Evolutionary conservation across 2,888 invertebrate species (phyloP).

Genomic region (Mechanitis mazaeus): DNA sequence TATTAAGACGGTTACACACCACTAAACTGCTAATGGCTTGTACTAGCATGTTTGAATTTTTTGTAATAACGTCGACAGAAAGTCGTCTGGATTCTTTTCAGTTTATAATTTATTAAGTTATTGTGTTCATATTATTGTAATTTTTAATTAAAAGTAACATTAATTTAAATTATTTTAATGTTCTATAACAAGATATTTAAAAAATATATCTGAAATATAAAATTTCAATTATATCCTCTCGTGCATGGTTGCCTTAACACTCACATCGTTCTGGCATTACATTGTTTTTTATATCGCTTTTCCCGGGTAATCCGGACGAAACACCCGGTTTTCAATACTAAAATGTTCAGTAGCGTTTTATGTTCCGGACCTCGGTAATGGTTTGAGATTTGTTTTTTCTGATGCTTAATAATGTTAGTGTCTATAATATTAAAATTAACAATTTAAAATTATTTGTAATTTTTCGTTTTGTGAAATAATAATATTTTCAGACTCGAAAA

Average conservation of each 20-base stretch:
- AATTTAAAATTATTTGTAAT: not conserved
- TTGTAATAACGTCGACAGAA: too few relatives aligned
- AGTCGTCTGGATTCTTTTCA: too few relatives aligned
- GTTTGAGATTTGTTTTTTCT: constrained; percentile 2
- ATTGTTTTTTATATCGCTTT: constrained; percentile 7
- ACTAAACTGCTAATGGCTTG: too few relatives aligned
- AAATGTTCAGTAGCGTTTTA: constrained; percentile 5
- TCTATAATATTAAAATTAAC: not conserved
- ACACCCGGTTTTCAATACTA: constrained; percentile 13
- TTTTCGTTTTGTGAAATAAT: not conserved
- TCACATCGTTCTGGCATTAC: constrained; percentile 5
- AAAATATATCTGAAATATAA: too few relatives aligned
- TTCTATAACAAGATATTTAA: too few relatives aligned
- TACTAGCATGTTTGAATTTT: too few relatives aligned
- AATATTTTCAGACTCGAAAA: too few relatives aligned
- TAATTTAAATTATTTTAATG: too few relatives aligned
- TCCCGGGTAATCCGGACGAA: constrained; percentile 23
- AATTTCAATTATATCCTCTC: not conserved
- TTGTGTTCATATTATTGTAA: too few relatives aligned
- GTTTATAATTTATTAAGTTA: too few relatives aligned
- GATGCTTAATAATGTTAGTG: not conserved
- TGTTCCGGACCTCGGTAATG: not conserved
- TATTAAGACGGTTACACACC: not conserved
- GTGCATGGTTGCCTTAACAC: not conserved
- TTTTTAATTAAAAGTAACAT: too few relatives aligned